Conservation (phyloP, 1,140 invertebrate genomes). For the Aplysia californica region DNA sequence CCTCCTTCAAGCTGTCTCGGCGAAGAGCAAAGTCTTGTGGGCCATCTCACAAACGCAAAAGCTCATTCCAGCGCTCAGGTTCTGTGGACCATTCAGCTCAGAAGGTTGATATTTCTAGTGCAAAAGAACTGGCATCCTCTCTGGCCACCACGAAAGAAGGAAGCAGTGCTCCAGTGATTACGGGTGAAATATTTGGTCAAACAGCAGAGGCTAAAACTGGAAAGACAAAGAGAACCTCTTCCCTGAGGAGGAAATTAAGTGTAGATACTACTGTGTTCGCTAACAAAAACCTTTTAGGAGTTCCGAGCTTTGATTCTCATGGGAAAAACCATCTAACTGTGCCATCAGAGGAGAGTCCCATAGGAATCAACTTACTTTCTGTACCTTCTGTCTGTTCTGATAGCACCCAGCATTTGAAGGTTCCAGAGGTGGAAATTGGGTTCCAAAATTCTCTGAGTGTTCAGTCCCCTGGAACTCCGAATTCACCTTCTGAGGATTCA, state of each 20-base stretch:
- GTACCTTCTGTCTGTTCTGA: conserved; percentile 1
- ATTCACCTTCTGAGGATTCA: neutral
- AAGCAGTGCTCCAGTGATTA: conserved; percentile 15
- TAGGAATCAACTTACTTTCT: neutral
- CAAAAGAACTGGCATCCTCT: neutral
- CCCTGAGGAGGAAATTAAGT: neutral
- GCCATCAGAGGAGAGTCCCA: neutral
- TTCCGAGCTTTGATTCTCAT: neutral
- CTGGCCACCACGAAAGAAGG: conserved; percentile 13
- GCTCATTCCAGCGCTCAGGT: conserved; percentile 27
- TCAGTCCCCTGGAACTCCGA: neutral
- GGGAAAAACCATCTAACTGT: conserved; percentile 10
- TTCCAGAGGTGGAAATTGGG: conserved; percentile 5
- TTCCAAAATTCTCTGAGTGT: neutral
- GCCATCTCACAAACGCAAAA: conserved; percentile 12
- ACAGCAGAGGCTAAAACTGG: too few species aligned
- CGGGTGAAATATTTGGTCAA: neutral
- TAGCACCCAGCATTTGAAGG: neutral
- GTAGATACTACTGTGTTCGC: conserved; percentile 4
- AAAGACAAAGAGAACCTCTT: conserved; percentile 3
- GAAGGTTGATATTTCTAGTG: neutral
- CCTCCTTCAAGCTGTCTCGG: conserved; percentile 33
- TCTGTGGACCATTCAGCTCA: conserved; percentile 29
- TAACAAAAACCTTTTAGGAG: neutral
- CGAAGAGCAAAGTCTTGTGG: conserved; percentile 33